Conservation (phyloP, 2,888 invertebrate genomes). For the Latrodectus elegans region DNA sequence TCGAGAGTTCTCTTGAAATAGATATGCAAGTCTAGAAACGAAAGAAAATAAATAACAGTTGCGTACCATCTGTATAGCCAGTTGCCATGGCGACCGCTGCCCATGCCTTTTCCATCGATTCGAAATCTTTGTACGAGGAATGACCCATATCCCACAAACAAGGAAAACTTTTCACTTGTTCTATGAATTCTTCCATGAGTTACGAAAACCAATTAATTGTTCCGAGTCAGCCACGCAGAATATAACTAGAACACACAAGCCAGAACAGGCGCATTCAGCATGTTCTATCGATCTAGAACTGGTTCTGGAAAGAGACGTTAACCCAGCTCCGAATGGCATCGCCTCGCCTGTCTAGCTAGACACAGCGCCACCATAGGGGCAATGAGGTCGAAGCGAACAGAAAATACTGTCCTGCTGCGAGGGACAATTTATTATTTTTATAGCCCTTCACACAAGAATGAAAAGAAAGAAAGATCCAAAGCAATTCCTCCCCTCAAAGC, state of each 20-base stretch:
- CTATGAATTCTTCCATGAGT: slow-evolving; percentile 28
- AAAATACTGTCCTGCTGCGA: not conserved
- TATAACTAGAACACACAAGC: not conserved
- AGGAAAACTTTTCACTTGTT: slow-evolving; percentile 22
- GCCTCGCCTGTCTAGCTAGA: slow-evolving; percentile 26
- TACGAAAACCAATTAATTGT: not conserved
- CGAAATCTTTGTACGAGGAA: slow-evolving; percentile 39
- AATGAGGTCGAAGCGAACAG: not conserved
- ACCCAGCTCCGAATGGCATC: slow-evolving; percentile 32
- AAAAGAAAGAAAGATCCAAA: too few species aligned
- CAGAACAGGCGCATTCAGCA: not conserved
- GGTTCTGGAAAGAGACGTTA: not conserved
- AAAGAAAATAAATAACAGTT: too few species aligned
- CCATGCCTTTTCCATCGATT: slow-evolving; percentile 38
- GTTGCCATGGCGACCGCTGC: slow-evolving; percentile 1
- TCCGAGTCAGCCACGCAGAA: not conserved
- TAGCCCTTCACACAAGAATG: too few species aligned
- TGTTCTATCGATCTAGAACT: not conserved
- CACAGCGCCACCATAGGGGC: slow-evolving; percentile 54
- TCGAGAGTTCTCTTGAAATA: too few species aligned
- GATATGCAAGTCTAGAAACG: too few species aligned
- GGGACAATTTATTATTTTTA: too few species aligned
- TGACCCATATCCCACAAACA: slow-evolving; percentile 39
- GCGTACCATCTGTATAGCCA: slow-evolving; percentile 36
- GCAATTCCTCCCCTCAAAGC: too few species aligned